Percentiles rank a stretch among this genome's conserved stretches.
Conservation (phyloP, 1,140 invertebrate genomes). For the Drosophila ironensis region DNA sequence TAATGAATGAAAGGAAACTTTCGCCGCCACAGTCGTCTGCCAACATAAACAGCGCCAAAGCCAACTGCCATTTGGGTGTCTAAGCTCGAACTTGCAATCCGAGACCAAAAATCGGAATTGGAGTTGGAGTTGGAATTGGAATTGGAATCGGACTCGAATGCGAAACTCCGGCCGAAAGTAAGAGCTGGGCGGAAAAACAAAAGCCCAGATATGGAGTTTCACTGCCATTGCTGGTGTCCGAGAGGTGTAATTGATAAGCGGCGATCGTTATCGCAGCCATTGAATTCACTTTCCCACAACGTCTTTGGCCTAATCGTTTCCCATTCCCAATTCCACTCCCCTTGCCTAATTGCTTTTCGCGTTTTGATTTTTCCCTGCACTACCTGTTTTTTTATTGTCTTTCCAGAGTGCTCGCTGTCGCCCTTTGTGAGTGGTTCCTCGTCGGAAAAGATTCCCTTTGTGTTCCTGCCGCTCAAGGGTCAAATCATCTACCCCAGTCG, state of each 20-base stretch:
- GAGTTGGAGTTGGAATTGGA: constrained; percentile 5
- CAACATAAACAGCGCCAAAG: constrained; percentile 38
- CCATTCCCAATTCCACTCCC: background rate
- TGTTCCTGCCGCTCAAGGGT: constrained; percentile 91
- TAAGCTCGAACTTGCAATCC: constrained; percentile 11
- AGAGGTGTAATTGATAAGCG: constrained; percentile 58
- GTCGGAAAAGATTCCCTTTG: constrained; percentile 91
- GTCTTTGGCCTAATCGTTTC: constrained; percentile 13
- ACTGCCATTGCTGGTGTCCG: constrained; percentile 1
- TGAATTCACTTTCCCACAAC: constrained; percentile 52
- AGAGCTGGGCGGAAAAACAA: constrained; percentile 58
- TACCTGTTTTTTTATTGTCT: background rate
- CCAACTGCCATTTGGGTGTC: constrained; percentile 15
- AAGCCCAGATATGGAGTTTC: constrained; percentile 29
- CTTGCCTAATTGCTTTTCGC: background rate
- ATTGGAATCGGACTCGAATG: background rate
- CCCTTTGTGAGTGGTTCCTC: constrained; percentile 89
- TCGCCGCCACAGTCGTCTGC: constrained; percentile 43
- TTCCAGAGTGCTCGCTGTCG: constrained; percentile 90
- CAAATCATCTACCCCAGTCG: constrained; percentile 93
- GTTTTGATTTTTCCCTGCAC: constrained; percentile 3
- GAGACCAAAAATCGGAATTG: background rate
- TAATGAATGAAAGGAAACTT: constrained; percentile 75
- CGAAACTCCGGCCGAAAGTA: constrained; percentile 50
- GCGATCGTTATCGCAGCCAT: constrained; percentile 31